A percentile compares a stretch with the other conserved stretches of the same genome.
These are phyloP conservation scores for Nerophis ophidion DNA, from an alignment of 2,113 vertebrate genomes.

Conservation along the genomic window DNA sequence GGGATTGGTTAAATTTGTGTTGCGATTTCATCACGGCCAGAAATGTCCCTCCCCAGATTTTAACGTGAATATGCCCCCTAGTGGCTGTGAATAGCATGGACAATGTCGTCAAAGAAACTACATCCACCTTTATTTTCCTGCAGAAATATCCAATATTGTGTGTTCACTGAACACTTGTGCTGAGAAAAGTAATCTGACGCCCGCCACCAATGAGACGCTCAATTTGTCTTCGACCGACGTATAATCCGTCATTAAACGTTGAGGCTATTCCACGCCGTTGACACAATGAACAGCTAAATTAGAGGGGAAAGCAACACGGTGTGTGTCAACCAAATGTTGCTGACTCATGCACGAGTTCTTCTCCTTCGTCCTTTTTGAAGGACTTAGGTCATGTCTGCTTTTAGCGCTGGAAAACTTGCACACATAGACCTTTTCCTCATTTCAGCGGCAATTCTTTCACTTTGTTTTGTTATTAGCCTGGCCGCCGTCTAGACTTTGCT, in stretches of 20 bases:
- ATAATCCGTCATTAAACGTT: not conserved
- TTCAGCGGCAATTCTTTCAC: not conserved
- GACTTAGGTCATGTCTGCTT: conserved; percentile 70
- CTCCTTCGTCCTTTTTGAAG: too few relatives aligned
- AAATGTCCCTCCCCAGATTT: too few relatives aligned
- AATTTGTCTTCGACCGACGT: not conserved
- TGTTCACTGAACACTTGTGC: not conserved
- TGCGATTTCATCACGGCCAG: too few relatives aligned
- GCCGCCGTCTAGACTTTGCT: conserved; percentile 50
- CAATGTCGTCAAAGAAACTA: too few relatives aligned
- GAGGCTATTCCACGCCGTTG: not conserved
- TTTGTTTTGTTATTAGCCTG: conserved; percentile 20
- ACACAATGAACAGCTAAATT: not conserved
- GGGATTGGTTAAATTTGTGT: too few relatives aligned
- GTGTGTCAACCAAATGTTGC: not conserved
- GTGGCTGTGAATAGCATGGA: too few relatives aligned
- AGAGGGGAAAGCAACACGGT: not conserved
- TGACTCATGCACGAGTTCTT: not conserved
- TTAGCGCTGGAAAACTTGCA: conserved; percentile 39
- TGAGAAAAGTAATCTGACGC: not conserved
- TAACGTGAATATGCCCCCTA: too few relatives aligned
- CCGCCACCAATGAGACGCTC: not conserved
- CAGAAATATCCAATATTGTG: too few relatives aligned
- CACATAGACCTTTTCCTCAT: not conserved
- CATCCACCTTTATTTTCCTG: too few relatives aligned